phyloP scores from a whole-genome alignment of 30 jellyfish, hydroid and myxozoan genomes.

The Cassiopea andromeda region DNA sequence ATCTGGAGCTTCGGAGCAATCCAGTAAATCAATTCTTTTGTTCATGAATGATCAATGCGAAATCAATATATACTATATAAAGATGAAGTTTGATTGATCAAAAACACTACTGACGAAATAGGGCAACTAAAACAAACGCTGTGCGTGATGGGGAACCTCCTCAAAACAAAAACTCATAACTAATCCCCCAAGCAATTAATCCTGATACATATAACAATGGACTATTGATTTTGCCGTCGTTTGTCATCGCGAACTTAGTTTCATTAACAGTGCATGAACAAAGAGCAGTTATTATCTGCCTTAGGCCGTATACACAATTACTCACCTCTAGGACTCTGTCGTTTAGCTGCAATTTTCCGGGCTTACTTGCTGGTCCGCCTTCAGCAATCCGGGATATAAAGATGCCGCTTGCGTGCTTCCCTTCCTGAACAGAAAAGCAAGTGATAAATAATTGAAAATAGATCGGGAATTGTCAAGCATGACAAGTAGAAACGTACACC shows the following conservation, averaged over 20 bases:
- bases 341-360: slow-evolving; percentile 84
- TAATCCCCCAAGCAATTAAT: background rate
- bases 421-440: slow-evolving; percentile 53
- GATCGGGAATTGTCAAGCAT: background rate
- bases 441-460: background rate
- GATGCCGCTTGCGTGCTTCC: slow-evolving; percentile 83
- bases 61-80: no score
- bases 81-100: no score
- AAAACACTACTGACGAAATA: no score
- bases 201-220: background rate
- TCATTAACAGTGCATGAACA: background rate
- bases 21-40: no score
- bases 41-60: no score
- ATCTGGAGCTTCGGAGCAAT: no score
- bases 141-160: no score
- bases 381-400: slow-evolving; percentile 89
- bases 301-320: background rate
- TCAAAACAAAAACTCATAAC: background rate
- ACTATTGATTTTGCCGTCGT: slow-evolving; percentile 5
- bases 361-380: slow-evolving; percentile 86
- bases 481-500: no score
- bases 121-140: no score
- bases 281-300: background rate
- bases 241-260: background rate
- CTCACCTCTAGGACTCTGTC: slow-evolving; percentile 95